Conservation (phyloP, 2,113 vertebrate genomes). For the Genyomyrus donnyi region DNA sequence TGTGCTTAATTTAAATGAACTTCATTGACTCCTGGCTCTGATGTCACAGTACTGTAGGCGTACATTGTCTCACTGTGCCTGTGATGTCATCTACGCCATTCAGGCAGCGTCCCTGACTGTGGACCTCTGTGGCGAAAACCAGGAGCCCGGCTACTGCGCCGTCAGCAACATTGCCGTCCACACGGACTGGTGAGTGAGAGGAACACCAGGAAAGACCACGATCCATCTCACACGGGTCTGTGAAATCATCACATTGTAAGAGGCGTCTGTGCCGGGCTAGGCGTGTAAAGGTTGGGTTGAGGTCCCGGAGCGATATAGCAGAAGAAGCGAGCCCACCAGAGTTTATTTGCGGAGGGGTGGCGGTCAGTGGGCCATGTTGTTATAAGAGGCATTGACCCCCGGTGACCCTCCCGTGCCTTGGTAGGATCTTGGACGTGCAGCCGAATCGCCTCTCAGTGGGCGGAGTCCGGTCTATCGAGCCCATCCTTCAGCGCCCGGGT, state of each 20-base stretch:
- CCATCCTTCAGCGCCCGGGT: constrained; percentile 80
- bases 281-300: background rate
- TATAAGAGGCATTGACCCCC: constrained; percentile 13
- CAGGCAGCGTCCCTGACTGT: constrained; percentile 91
- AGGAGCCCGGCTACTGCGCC: constrained; percentile 86
- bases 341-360: constrained; percentile 20
- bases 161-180: constrained; percentile 87
- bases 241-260: background rate
- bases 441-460: constrained; percentile 88
- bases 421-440: constrained; percentile 90
- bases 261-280: background rate
- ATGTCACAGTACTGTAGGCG: background rate
- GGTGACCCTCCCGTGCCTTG: constrained; percentile 19
- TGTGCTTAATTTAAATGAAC: background rate
- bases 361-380: background rate
- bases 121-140: constrained; percentile 85
- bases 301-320: background rate
- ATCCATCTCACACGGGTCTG: background rate
- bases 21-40: background rate
- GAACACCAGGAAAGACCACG: background rate
- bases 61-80: background rate
- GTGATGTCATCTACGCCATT: background rate
- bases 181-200: constrained; percentile 76
- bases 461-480: constrained; percentile 78
- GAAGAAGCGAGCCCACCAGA: background rate